These are phyloP conservation scores for Periophthalmus modestus DNA, from an alignment of 2,113 vertebrate species.

Conservation along the genomic window DNA sequence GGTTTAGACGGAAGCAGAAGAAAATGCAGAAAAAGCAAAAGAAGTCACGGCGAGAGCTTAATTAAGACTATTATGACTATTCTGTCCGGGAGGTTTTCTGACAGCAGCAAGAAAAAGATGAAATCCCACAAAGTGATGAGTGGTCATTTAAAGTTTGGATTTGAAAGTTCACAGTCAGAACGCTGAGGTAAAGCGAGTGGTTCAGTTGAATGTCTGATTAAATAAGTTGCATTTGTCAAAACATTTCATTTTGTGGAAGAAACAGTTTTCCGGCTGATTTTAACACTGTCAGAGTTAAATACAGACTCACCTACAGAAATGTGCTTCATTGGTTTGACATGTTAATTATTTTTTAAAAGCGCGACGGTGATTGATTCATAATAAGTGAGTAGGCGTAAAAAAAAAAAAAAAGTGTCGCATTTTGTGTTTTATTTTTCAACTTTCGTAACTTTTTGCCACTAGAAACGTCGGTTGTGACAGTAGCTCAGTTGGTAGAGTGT, in stretches of 20 bases:
- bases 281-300: background rate
- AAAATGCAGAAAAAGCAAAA: slow-evolving; percentile 53
- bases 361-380: too few species aligned
- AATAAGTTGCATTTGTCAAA: background rate
- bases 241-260: background rate
- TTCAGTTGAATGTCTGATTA: background rate
- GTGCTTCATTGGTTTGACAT: too few species aligned
- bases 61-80: slow-evolving; percentile 67
- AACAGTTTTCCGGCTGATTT: background rate
- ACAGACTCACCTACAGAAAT: too few species aligned
- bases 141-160: slow-evolving; percentile 30
- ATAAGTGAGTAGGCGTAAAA: too few species aligned
- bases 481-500: too few species aligned
- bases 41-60: slow-evolving; percentile 60
- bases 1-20: slow-evolving; percentile 15
- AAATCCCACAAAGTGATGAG: slow-evolving; percentile 54
- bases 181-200: background rate
- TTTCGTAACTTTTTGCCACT: too few species aligned
- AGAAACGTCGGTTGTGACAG: too few species aligned
- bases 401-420: too few species aligned
- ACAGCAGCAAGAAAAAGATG: slow-evolving; percentile 56
- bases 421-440: too few species aligned
- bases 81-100: slow-evolving; percentile 36
- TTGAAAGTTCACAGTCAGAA: background rate
- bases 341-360: too few species aligned